A percentile compares a stretch with the other conserved stretches of the same genome.
These are phyloP conservation scores for Notechis scutatus DNA, from an alignment of 2,113 vertebrate species.

Conservation along the genomic window DNA sequence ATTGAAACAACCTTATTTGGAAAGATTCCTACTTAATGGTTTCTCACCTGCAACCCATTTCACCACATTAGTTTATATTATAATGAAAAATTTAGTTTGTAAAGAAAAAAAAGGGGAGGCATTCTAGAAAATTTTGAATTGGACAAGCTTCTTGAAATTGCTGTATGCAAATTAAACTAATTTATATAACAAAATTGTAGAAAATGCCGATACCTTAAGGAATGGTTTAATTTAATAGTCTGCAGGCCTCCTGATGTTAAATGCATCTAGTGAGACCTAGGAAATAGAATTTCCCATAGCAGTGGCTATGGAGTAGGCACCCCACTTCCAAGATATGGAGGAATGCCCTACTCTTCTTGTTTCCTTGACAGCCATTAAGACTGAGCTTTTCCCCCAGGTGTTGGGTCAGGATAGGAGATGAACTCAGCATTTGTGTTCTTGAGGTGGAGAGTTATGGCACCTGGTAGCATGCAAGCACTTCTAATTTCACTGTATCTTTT, in stretches of 20 bases:
- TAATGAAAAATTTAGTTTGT: not conserved
- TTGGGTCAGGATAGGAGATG: not conserved
- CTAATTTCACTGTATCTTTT: not conserved
- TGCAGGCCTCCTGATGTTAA: not conserved
- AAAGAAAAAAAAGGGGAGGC: not conserved
- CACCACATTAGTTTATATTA: not conserved
- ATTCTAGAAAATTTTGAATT: not conserved
- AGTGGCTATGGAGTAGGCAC: not conserved
- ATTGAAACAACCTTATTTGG: not conserved
- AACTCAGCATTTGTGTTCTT: not conserved
- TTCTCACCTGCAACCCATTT: not conserved
- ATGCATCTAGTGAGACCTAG: not conserved
- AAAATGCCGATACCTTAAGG: not conserved
- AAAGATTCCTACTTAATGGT: not conserved
- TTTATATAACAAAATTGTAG: not conserved
- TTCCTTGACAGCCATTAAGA: not conserved
- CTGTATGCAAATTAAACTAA: not conserved
- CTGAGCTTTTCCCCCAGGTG: not conserved
- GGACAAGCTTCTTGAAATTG: not conserved
- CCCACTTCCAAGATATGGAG: not conserved
- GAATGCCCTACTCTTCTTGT: not conserved
- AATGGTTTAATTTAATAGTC: not conserved
- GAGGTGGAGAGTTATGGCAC: not conserved
- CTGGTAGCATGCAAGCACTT: not conserved
- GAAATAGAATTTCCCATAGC: not conserved